Conservation (phyloP, 2,113 vertebrate genomes). For the Nannospalax galili region DNA sequence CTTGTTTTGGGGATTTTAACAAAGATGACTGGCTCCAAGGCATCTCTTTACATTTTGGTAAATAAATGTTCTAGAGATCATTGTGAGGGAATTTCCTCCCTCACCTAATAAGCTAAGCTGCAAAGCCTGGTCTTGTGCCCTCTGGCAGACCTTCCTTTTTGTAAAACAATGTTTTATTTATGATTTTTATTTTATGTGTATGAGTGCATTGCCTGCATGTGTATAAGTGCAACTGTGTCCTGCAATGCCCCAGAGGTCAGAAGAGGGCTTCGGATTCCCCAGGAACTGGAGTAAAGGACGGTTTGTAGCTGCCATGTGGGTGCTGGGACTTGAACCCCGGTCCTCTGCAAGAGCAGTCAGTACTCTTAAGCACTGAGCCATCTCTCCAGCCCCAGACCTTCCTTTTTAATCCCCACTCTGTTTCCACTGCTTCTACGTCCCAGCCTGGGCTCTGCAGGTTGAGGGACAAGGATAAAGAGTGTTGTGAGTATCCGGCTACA, state of each 20-base stretch:
- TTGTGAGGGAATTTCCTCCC: neutral
- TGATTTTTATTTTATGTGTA: no score
- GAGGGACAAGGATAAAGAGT: neutral
- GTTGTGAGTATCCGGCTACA: neutral
- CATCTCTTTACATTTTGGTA: constrained; percentile 33
- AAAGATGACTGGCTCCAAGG: neutral
- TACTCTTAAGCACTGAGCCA: no score
- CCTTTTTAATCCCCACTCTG: neutral
- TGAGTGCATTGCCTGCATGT: no score
- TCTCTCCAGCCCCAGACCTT: no score
- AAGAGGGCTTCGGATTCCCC: no score
- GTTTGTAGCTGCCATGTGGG: no score
- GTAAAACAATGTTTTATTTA: no score
- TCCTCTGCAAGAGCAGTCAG: no score
- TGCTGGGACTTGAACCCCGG: no score
- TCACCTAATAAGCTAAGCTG: neutral
- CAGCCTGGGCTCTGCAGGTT: neutral
- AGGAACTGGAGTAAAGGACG: no score
- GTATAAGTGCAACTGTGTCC: no score
- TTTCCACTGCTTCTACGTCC: neutral
- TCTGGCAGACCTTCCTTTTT: neutral
- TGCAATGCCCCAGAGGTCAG: no score
- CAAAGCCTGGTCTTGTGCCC: neutral
- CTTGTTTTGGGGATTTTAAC: neutral
- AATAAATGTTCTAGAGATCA: constrained; percentile 5